Evolutionary conservation across 2,888 invertebrate genomes (phyloP), one percentile per base, ranked within the genome.

Genomic region (Eurytoma adleriae): DNA sequence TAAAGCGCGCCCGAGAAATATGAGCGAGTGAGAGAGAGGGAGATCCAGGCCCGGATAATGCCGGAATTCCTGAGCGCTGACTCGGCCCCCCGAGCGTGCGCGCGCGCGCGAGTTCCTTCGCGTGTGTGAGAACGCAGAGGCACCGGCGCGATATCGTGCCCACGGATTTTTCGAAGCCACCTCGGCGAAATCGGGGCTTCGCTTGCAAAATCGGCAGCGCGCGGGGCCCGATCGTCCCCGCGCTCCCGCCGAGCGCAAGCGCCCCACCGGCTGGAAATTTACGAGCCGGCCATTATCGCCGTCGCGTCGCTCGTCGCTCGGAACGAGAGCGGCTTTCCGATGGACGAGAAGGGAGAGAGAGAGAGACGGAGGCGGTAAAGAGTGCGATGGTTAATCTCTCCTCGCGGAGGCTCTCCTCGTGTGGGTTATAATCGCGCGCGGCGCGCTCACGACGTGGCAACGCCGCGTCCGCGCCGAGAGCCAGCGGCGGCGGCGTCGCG

Each of bases 231-330:
- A n/a, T 71, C 1, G 3, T 12, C 52, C 30, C n/a, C 13, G 54
- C 57, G 71, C 24, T 30, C 56, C 7, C 27, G 48, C 12, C 85
- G 84, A 82, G 80, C 82, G 20, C 24, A 48, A 69, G 24, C 82
- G 24, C 24, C 24, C 24, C 83, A 83, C 84, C 84, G 84, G 82
- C 40, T 87, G 86, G 86, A 87, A 87, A 85, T 87, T 87, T 87
- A 87, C 86, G 87, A 84, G 78, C 82, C 81, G 83, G 84, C 84
- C 76, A 72, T 78, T 64, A 20, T 40, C 50, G 27, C 67, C 18
- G 12, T 69, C 70, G 74, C 74, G 61, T 75, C 70, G 68, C 72
- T 40, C 62, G 18, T 20, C 30, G 16, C 24, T 12, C 20, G 48
- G 24, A 30, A 48, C 56, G 48, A 48, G 66, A 52, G 30, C 66